Evolutionary conservation across 2,113 vertebrate species (phyloP), one percentile per base, ranked within the genome.

Genomic region (Tychaedon coryphoeus): DNA sequence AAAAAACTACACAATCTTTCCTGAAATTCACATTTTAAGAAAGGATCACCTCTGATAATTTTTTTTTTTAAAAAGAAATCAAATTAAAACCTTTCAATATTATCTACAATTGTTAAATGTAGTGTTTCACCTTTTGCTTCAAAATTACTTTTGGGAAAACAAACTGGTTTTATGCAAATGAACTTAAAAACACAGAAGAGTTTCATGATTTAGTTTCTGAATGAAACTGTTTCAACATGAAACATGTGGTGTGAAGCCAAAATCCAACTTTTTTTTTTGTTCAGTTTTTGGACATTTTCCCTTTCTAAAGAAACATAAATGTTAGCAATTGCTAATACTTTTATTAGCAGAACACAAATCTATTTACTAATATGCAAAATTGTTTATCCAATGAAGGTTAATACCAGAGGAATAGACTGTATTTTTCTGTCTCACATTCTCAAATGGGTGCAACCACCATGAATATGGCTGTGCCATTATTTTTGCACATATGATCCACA

Each of bases 1-100:
- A 18, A 64, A 19, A 34, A 5, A 0, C 1, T 17, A 28, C 17
- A 36, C 4, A 71, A 47, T 2, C 14, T 53, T 38, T 85, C 43
- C 53, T 56, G 31, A 93, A 88, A 71, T 60, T 56, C 29, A 48
- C 6, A 4, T 42, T 87, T 92, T 85, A 42, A 60, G 54, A 92
- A 51, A 72, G 58, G 3, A n/a, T 42, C 66, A 60, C 34, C 8
- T 28, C 14, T 56, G 38, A 84, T 31, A 78, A 38, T 1, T 20
- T 71, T 80, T 74, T 74, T 62, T 92, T 67, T 47, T 64, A 40
- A 34, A 40, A 34, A 64, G 75, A 92, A 93, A 51, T 33, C 24
- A 38, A 78, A 78, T 4, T 20, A 56, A 88, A 90, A 57, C 12
- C 7, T 82, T 93, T 88, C 31, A 73, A 50, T 38, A 67, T 66